Conservation (phyloP, 2,888 invertebrate genomes). For the Tyria jacobaeae region DNA sequence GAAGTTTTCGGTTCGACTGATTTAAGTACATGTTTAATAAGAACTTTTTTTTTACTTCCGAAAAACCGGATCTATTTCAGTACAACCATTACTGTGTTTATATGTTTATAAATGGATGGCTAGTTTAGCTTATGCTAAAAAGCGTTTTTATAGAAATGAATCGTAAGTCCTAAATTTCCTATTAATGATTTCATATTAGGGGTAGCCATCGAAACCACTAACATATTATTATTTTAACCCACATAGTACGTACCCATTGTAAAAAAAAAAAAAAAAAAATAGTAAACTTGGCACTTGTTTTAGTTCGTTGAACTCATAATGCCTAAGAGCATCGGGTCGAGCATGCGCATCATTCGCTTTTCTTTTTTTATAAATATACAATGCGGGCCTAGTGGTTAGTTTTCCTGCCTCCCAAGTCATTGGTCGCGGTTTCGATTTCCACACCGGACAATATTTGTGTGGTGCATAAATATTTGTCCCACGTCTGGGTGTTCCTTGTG, state of each 20-base stretch:
- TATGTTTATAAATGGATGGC: too few relatives aligned
- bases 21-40: not conserved
- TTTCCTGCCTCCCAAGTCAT: too few relatives aligned
- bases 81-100: not conserved
- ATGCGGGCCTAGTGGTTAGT: too few relatives aligned
- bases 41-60: not conserved
- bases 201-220: slow-evolving; percentile 1
- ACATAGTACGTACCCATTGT: slow-evolving; percentile 4
- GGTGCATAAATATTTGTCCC: too few relatives aligned
- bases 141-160: slow-evolving; percentile 4
- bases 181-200: slow-evolving; percentile 15
- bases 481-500: too few relatives aligned
- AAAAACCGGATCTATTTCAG: not conserved
- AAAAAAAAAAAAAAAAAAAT: slow-evolving; percentile 42
- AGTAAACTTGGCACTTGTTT: slow-evolving; percentile 51
- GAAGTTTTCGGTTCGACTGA: not conserved
- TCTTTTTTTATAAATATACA: slow-evolving; percentile 9
- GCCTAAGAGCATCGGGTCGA: slow-evolving; percentile 36
- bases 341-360: slow-evolving; percentile 40
- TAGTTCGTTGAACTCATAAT: slow-evolving; percentile 49
- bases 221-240: slow-evolving; percentile 20
- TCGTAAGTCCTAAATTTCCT: slow-evolving; percentile 12
- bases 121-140: too few relatives aligned
- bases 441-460: too few relatives aligned
- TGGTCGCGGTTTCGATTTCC: too few relatives aligned